Evolutionary conservation across 2,888 invertebrate species (phyloP), one percentile per base, ranked within the genome.

Genomic region (Ophioninae sp.): DNA sequence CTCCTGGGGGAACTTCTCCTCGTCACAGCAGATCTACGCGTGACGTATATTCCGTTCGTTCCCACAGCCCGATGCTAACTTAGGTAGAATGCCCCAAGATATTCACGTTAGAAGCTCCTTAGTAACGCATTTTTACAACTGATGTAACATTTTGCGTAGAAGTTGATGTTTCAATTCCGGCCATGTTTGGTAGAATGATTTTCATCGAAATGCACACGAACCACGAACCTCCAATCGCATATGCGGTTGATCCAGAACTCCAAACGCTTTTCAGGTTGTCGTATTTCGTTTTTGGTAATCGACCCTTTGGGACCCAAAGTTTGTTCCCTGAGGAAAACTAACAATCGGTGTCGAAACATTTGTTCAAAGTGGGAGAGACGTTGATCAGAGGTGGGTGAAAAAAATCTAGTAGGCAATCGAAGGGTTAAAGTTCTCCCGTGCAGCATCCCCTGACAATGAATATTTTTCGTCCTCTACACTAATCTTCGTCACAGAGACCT

Each of bases 31-130:
- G 88, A 89, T 89, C 87, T 88, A 90, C 88, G 87, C 87, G 87
- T 87, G 87, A 85, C 89, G 88, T 88, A 89, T 90, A 88, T 89
- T 88, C 87, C 86, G 87, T 88, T 87, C 88, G 86, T 81, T 86
- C 68, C 81, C 71, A 73, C 73, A 61, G 44, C 20, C 63, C 69
- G 64, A 61, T 74, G 82, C 79, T 51, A 81, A 84, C 68, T 78
- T 78, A 61, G 73, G 74, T 37, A 13, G 41, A 56, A 56, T 58
- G 39, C 59, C 44, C 61, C 30, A 61, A 61, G 68, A 68, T 44
- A 30, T 61, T 51, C 68, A 20, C 20, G 37, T 65, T 20, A 5
- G n/a, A 61, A 71, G 51, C 64, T 78, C 56, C 39, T 78, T n/a
- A 41, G n/a, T 69, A 30, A 20, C 23, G 8, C 10, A 30, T 10